Base-by-base conservation (phyloP, 2,888 invertebrate species). In the Galeruca laticollis region DNA sequence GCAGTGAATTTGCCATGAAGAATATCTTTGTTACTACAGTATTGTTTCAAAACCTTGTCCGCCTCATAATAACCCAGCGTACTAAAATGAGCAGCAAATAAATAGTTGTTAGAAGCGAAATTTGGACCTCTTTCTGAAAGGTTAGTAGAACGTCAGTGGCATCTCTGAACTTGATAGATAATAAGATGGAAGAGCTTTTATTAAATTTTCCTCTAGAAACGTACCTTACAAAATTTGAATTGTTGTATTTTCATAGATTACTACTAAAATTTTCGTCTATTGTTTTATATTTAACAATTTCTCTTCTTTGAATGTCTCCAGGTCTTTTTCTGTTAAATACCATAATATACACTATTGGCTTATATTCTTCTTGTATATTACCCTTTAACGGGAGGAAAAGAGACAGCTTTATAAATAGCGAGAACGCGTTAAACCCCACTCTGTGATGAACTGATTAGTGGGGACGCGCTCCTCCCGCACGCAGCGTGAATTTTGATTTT, bases 201-300 rank as follows among this genome's bases (percentile, higher is more conserved):
- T 64, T 56, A 18, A 64, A 26, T 40, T 64, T 54, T 6, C 54
- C 63, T 21, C 63, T 64, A 6, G 63, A 35, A 26, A 64, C 54
- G 21, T n/a, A 64, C 15, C 63, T 52, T 54, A 37, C 63, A 54
- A 35, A 64, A 40, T 26, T 26, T 40, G 47, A 26, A 40, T 54
- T 64, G 15, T 57, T 8, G 21, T 26, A 10, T 21, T 56, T 20
- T 9, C 37, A 31, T 37, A 64, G n/a, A 4, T 47, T 40, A 43
- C 40, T 56, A 4, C 15, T 51, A 10, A 8, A 35, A 31, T 64
- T 40, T 2, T 64, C 43, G n/a, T 15, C 11, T 15, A 64, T 13
- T 43, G 37, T 64, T 43, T 43, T 31, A 57, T 57, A 64, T 56
- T 64, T 43, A 20, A 57, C 13, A 21, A 65, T 57, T 47, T 65